Evolutionary conservation across 1,140 invertebrate genomes (phyloP).

Genomic region (Drosophila pruinosa): DNA sequence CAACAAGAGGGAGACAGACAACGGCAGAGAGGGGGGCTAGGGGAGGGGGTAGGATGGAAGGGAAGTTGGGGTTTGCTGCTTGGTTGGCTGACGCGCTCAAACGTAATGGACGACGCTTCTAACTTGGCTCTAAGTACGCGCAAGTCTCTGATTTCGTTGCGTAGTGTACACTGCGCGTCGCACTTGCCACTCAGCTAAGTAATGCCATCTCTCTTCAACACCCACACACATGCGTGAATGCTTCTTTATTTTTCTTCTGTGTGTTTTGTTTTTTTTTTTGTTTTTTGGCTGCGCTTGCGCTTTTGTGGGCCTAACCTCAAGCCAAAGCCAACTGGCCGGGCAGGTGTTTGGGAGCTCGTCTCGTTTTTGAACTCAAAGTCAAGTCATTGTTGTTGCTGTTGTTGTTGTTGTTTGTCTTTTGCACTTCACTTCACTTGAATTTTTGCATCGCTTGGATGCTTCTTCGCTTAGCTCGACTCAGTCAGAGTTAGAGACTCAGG

Average conservation of each 20-base stretch:
- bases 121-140: slow-evolving; percentile 13
- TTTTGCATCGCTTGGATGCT: slow-evolving; percentile 75
- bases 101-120: slow-evolving; percentile 72
- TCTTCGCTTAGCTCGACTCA: slow-evolving; percentile 40
- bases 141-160: slow-evolving; percentile 19
- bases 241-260: background rate
- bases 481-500: slow-evolving; percentile 9
- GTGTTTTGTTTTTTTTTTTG: background rate
- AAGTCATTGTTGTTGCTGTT: slow-evolving; percentile 53
- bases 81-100: slow-evolving; percentile 76
- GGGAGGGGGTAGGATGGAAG: background rate
- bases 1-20: background rate
- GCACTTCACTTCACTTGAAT: slow-evolving; percentile 82
- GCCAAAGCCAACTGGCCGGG: slow-evolving; percentile 5
- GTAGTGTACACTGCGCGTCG: slow-evolving; percentile 30
- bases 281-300: slow-evolving; percentile 58
- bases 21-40: background rate
- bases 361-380: slow-evolving; percentile 61
- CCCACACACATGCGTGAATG: slow-evolving; percentile 43
- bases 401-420: slow-evolving; percentile 76
- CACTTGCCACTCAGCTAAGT: background rate
- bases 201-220: slow-evolving; percentile 28
- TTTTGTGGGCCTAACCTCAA: slow-evolving; percentile 26
- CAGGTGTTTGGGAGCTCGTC: slow-evolving; percentile 54
- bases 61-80: slow-evolving; percentile 58